Percentiles rank a stretch among this genome's conserved stretches.
Evolutionary conservation across 2,113 vertebrate genomes (phyloP).

Genomic region (Myodes glareolus): DNA sequence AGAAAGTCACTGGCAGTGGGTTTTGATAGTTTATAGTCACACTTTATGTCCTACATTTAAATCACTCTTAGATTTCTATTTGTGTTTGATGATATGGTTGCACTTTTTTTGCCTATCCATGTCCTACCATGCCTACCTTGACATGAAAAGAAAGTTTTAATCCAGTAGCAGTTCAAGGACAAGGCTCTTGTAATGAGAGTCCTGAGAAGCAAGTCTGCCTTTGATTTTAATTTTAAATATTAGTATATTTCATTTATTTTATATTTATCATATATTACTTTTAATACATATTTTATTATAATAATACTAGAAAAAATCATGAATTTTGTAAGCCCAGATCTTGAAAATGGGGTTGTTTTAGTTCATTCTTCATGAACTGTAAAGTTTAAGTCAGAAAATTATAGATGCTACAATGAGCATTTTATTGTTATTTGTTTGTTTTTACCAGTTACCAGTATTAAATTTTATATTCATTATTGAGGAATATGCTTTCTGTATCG

Average conservation of each 20-base stretch:
- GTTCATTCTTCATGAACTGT: background rate
- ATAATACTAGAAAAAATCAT: background rate
- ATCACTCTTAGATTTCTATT: background rate
- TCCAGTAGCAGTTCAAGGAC: background rate
- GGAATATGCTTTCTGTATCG: background rate
- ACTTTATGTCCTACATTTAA: background rate
- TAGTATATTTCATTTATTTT: too few relatives aligned
- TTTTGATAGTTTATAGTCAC: background rate
- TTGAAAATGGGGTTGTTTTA: background rate
- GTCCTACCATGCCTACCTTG: accelerated
- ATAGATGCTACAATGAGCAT: too few relatives aligned
- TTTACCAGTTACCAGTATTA: background rate
- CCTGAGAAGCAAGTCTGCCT: background rate
- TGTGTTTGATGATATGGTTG: background rate
- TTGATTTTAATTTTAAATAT: too few relatives aligned
- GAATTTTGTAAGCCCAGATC: background rate
- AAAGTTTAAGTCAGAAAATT: background rate
- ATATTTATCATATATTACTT: too few relatives aligned
- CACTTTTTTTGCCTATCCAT: background rate
- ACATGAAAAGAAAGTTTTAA: background rate
- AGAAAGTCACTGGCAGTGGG: too few relatives aligned
- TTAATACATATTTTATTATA: background rate
- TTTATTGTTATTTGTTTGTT: background rate
- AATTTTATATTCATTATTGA: background rate
- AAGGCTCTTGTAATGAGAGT: accelerated